Evolutionary conservation across 2,797 vertebrate genomes (phyloP), one percentile per base, ranked within the genome.

Genomic region (Sebastes cheni): DNA sequence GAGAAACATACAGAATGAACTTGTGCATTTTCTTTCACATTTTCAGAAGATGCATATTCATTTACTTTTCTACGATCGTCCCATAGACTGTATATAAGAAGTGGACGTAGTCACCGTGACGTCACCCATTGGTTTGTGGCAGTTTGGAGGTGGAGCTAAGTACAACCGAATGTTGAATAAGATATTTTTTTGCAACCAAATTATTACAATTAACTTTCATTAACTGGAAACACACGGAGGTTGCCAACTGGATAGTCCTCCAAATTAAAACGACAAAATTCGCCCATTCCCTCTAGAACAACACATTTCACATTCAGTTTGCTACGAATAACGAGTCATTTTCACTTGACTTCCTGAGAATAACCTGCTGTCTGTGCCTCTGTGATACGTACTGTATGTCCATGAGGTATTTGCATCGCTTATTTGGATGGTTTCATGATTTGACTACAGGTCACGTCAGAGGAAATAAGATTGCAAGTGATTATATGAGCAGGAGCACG

Each of bases 381-480:
- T 32, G 7, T 52, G 18, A 50, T 29, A 42, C 55, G 8, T 25
- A 22, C 50, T 54, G 50, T n/a, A 25, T 36, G 29, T 30, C 52
- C 30, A 67, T 6, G 6, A 64, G 36, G 13, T 32, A 69, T 82
- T 82, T 82, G 77, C 65, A 78, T 80, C 2, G 1, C n/a, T 32
- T 23, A 18, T 80, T 71, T 54, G 9, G 36, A 32, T 60, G 2
- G 18, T 6, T 68, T 30, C 12, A 46, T 67, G 18, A 75, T 80
- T 84, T 79, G 64, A 52, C 56, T 75, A n/a, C 42, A 25, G 29
- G 9, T 75, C 22, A 14, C 2, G 5, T 29, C 55, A 13, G 30
- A 56, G 36, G 65, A 67, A 61, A 64, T 22, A 32, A 64, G 10
- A 22, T 22, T 25, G 25, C 22, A 11, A 20, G 8, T 69, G 32